phyloP scores from a whole-genome alignment of 2,888 invertebrate species.

The Neoaliturus tenellus region DNA sequence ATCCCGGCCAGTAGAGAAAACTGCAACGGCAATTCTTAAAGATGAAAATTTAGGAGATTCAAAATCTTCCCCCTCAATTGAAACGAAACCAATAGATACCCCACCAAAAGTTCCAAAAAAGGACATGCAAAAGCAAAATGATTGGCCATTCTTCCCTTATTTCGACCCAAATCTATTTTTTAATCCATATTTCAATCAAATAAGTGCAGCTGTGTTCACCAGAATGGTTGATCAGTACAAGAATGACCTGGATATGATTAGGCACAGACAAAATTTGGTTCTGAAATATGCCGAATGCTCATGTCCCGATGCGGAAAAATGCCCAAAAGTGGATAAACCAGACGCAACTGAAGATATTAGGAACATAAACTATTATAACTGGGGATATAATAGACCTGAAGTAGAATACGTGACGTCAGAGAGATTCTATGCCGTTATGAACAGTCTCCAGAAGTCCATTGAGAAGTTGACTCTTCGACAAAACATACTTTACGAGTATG shows the following conservation, averaged over 20 bases:
- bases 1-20: not conserved
- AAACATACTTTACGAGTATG: conserved; percentile 12
- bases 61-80: not conserved
- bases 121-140: not conserved
- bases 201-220: not conserved
- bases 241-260: not conserved
- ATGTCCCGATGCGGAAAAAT: not conserved
- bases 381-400: not conserved
- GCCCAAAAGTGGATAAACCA: not conserved
- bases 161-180: not conserved
- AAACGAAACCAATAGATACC: not conserved
- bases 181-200: not conserved
- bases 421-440: not conserved
- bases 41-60: too few relatives aligned
- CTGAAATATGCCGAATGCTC: not conserved
- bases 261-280: conserved; percentile 2
- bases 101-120: not conserved
- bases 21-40: too few relatives aligned
- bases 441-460: not conserved
- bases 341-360: not conserved
- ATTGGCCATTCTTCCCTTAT: not conserved
- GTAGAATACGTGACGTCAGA: not conserved
- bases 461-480: conserved; percentile 34
- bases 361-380: not conserved
- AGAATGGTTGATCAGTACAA: not conserved